Evolutionary conservation across 2,888 invertebrate species (phyloP), one percentile per base, ranked within the genome.

Genomic region (Ditula angustiorana): DNA sequence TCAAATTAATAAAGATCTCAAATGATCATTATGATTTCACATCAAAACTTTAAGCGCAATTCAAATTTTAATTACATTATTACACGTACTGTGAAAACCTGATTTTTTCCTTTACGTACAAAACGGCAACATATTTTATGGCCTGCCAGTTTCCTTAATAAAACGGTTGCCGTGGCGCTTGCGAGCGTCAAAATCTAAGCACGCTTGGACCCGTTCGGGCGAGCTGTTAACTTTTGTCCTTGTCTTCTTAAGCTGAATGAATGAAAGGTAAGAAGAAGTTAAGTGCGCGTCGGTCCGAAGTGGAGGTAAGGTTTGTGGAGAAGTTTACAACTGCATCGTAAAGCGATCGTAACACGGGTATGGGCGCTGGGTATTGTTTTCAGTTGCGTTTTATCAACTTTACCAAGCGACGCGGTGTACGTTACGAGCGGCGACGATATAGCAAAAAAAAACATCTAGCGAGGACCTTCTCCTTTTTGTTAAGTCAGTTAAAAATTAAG

Each of bases 261-360:
- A 50, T 24, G 57, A 21, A 57, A 57, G 21, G 16, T 8, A 19
- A 8, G 41, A 41, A 10, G 28, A 19, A 21, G 50, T 59, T 23
- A 19, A 50, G 50, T 46, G 19, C 41, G 10, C 28, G 50, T 37
- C 59, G 59, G 37, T 60, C 33, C 21, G 57, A 24, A 49, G 11
- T 50, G 50, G 33, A 52, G 53, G 62, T 44, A 52, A 63, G 63
- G 63, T 57, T 63, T 57, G 41, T 50, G 49, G 47, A 28, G 41
- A 59, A 49, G 50, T 63, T 63, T 63, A 63, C 63, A 63, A 63
- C 63, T 58, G 63, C 44, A 72, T 76, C 77, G 76, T 82, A 83
- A 82, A 81, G 75, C 79, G 79, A 72, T 79, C 73, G 75, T 78
- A 78, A 75, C 77, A 79, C 79, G 79, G 79, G 74, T 74, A 71